These are phyloP conservation scores for Stenchaetothrips biformis DNA, from an alignment of 2,888 invertebrate species.

Conservation along the genomic window DNA sequence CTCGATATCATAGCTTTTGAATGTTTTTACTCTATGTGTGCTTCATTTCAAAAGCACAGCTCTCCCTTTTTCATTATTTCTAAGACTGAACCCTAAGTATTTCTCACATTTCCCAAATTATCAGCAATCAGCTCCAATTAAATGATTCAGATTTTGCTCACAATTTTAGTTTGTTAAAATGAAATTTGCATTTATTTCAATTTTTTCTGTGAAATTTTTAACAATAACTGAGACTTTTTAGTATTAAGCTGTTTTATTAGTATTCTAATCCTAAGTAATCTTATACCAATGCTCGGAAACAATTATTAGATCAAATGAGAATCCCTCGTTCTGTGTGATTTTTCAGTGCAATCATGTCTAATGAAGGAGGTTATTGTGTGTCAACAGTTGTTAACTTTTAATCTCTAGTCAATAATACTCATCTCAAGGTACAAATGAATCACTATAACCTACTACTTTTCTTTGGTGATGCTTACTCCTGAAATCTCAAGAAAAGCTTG, in stretches of 20 bases:
- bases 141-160: background rate
- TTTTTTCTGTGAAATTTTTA: background rate
- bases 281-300: background rate
- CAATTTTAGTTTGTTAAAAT: background rate
- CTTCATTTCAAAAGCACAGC: too few species aligned
- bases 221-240: background rate
- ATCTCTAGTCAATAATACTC: constrained; percentile 22
- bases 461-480: too few species aligned
- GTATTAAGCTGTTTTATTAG: background rate
- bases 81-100: too few species aligned
- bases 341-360: background rate
- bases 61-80: too few species aligned
- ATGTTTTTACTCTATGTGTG: too few species aligned
- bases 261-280: background rate
- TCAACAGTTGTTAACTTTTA: background rate
- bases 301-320: background rate
- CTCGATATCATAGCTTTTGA: too few species aligned
- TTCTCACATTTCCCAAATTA: too few species aligned
- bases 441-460: background rate
- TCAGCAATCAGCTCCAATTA: too few species aligned
- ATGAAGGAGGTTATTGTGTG: background rate
- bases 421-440: constrained; percentile 3
- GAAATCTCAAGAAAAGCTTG: too few species aligned
- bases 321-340: background rate
- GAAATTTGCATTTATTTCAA: background rate